Percentiles rank a stretch among this genome's conserved stretches.
phyloP scores from a whole-genome alignment of 2,113 vertebrate species.

The Callocephalon fimbriatum region DNA sequence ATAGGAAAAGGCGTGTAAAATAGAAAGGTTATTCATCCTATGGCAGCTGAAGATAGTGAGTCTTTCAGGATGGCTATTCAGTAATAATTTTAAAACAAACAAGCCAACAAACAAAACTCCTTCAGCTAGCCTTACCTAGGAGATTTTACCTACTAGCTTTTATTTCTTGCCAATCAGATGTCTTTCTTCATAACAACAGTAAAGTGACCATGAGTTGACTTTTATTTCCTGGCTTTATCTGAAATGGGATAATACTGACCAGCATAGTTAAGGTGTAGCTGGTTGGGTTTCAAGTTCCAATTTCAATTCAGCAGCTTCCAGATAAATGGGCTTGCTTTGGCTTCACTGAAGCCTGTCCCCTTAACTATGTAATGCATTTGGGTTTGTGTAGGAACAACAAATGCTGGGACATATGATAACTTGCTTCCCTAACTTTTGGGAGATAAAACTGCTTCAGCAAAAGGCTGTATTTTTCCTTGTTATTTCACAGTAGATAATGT shows the following conservation, averaged over 20 bases:
- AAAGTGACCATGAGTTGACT: not conserved
- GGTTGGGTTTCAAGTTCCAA: not conserved
- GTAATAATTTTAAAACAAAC: not conserved
- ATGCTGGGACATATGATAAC: not conserved
- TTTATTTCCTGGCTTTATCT: not conserved
- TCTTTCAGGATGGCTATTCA: not conserved
- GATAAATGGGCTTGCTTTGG: not conserved
- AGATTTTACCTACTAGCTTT: not conserved
- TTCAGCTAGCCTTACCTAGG: not conserved
- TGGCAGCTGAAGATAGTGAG: not conserved
- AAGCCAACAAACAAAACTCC: not conserved
- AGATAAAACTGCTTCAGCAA: not conserved
- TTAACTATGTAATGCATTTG: not conserved
- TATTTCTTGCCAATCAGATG: not conserved
- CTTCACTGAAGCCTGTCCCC: not conserved
- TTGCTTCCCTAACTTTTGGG: not conserved
- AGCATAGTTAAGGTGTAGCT: not conserved
- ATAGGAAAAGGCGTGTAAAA: not conserved
- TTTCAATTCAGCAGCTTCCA: not conserved
- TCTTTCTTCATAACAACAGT: not conserved
- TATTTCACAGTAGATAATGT: not conserved
- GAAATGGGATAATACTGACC: not conserved
- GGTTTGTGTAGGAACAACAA: not conserved
- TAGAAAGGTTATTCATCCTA: not conserved
- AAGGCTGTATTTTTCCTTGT: not conserved